Evolutionary conservation across 2,797 vertebrate genomes (phyloP).

Genomic region (Cottoperca gobio): DNA sequence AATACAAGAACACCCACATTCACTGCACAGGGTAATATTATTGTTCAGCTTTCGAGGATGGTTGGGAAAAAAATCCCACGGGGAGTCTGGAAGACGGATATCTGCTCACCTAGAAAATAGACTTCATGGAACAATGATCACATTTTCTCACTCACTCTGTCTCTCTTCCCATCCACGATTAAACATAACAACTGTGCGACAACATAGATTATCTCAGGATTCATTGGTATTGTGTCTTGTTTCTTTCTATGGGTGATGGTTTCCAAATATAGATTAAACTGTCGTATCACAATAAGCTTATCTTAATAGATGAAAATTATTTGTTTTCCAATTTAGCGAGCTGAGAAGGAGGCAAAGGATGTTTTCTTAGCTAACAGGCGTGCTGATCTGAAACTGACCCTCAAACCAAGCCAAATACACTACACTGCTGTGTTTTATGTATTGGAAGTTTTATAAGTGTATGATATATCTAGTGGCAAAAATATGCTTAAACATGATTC

Average conservation of each 20-base stretch:
- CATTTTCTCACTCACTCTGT: slow-evolving; percentile 17
- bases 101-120: slow-evolving; percentile 73
- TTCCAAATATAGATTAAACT: slow-evolving; percentile 44
- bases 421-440: neutral
- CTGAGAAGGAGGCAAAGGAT: neutral
- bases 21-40: slow-evolving; percentile 35
- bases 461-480: neutral
- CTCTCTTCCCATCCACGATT: slow-evolving; percentile 27
- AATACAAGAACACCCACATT: slow-evolving; percentile 46
- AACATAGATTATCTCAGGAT: slow-evolving; percentile 57
- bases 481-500: neutral
- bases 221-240: slow-evolving; percentile 37
- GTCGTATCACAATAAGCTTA: slow-evolving; percentile 22
- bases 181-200: slow-evolving; percentile 48
- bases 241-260: slow-evolving; percentile 20
- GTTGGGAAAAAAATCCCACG: slow-evolving; percentile 42
- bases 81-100: slow-evolving; percentile 54
- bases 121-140: slow-evolving; percentile 71
- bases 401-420: neutral
- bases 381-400: slow-evolving; percentile 11
- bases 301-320: slow-evolving; percentile 16
- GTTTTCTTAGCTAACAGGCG: neutral
- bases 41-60: slow-evolving; percentile 35
- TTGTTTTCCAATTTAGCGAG: slow-evolving; percentile 16
- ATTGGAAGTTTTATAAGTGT: too few species aligned